phyloP scores from a whole-genome alignment of 2,888 invertebrate genomes.

The Calliphora vomitoria region DNA sequence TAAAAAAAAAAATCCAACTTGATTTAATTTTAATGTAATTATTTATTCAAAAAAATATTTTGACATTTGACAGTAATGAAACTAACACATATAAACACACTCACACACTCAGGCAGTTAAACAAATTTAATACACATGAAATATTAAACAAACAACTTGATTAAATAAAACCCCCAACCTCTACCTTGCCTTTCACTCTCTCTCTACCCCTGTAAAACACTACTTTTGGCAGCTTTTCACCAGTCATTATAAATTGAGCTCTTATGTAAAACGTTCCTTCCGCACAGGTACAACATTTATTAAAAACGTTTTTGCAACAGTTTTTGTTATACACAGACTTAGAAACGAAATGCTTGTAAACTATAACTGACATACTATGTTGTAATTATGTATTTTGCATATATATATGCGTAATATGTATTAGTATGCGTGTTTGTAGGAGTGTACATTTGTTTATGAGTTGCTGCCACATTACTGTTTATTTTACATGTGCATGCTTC shows the following conservation, averaged over 20 bases:
- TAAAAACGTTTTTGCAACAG: slow-evolving; percentile 5
- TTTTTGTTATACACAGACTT: neutral
- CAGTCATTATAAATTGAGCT: slow-evolving; percentile 5
- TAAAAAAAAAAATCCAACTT: neutral
- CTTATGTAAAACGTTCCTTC: neutral
- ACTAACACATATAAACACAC: neutral
- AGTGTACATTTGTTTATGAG: neutral
- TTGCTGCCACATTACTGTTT: neutral
- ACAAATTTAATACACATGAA: slow-evolving; percentile 24
- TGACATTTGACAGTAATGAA: slow-evolving; percentile 52
- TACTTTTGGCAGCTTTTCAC: slow-evolving; percentile 29
- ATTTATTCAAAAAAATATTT: slow-evolving; percentile 50
- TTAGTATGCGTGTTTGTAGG: neutral
- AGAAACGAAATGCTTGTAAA: neutral
- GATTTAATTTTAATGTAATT: slow-evolving; percentile 60
- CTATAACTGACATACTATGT: too few relatives aligned
- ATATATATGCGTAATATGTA: neutral
- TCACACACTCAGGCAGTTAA: neutral
- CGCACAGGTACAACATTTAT: neutral
- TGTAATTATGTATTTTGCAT: neutral
- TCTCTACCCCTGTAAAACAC: neutral
- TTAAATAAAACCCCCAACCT: slow-evolving; percentile 8
- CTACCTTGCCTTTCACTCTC: neutral
- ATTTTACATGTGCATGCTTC: neutral
- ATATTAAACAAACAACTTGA: slow-evolving; percentile 44